Base-by-base conservation (phyloP, 2,113 vertebrate species). In the Cyphomyrus plagiostoma region DNA sequence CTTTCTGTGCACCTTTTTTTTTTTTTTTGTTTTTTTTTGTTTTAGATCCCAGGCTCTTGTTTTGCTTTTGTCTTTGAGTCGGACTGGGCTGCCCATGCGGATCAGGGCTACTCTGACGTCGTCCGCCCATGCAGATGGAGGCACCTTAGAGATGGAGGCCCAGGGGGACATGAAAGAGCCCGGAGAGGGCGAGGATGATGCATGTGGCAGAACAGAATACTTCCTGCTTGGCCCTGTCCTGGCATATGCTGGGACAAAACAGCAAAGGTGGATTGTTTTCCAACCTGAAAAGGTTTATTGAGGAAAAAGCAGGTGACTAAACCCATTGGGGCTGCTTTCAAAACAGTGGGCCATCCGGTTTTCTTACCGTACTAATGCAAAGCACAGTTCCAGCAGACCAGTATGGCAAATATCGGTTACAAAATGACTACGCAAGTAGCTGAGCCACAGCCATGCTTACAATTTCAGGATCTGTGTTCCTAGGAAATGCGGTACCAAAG, bases 1-100 rank as follows among this genome's bases (percentile, higher is more conserved):
- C 70, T 89, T 86, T 45, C 66, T 19, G 1, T 17, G 89, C 62
- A 86, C 23, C 23, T 13, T 4, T 9, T 35, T 17, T 86, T 56
- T 89, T 91, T 26, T 45, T 56, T 89, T 91, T 26, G n/a, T 9
- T 35, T 17, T 86, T 56, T 89, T 91, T 26, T 45, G 13, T 87
- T 70, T 46, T 1, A 86, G 35, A 52, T 56, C 86, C 86, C 62
- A 77, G 56, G n/a, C 48, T 89, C 23, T 86, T 3, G 23, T 35
- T 46, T 48, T 30, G 2, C 50, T 30, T 23, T 49, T 35, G 6
- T n/a, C 30, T 30, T 86, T 30, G 62, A 21, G 77, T 39, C n/a
- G 9, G n/a, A 50, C 50, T 19, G 39, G 50, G 8, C 17, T 4
- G 45, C 30, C 70, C 70, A 15, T 6, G 83, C 3, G 2, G 80